Evolutionary conservation across 1,140 invertebrate species (phyloP).

Genomic region (Sycophila sp.): DNA sequence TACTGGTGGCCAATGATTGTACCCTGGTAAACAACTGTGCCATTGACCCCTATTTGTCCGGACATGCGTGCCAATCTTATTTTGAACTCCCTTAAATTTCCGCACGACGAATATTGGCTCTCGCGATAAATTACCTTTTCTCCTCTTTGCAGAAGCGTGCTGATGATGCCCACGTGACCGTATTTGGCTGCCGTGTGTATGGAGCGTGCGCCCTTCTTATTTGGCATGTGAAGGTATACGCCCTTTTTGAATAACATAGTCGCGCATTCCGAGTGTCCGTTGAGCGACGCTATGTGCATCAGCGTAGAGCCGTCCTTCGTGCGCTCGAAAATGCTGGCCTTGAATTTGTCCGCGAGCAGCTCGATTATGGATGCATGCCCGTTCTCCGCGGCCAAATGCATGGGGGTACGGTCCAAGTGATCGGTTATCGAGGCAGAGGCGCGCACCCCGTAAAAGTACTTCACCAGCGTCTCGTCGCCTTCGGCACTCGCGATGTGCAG

Average conservation of each 20-base stretch:
- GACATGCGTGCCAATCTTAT: too few relatives aligned
- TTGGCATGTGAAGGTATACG: slow-evolving; percentile 99
- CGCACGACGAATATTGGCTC: too few relatives aligned
- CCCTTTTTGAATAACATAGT: slow-evolving; percentile 98
- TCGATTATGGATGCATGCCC: slow-evolving; percentile 96
- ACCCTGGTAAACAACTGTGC: too few relatives aligned
- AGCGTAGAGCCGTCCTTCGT: slow-evolving; percentile 97
- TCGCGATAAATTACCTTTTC: too few relatives aligned
- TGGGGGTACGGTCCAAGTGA: slow-evolving; percentile 94
- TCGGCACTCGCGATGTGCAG: slow-evolving; percentile 95
- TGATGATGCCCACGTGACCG: slow-evolving; percentile 97
- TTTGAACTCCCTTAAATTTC: too few relatives aligned
- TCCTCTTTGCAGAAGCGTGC: slow-evolving; percentile 93
- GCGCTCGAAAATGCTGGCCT: slow-evolving; percentile 92
- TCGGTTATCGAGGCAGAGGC: slow-evolving; percentile 94
- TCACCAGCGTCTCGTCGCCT: slow-evolving; percentile 92
- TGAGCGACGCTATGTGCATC: slow-evolving; percentile 97
- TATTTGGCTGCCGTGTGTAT: slow-evolving; percentile 92
- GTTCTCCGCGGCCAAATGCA: slow-evolving; percentile 97
- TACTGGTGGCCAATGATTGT: too few relatives aligned
- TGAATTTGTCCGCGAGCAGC: slow-evolving; percentile 96
- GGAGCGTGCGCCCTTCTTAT: slow-evolving; percentile 92
- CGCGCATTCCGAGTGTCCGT: slow-evolving; percentile 98
- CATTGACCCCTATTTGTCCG: too few relatives aligned
- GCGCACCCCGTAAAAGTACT: slow-evolving; percentile 93